These are phyloP conservation scores for Ectobius pallidus DNA, from an alignment of 2,888 invertebrate species.

Conservation along the genomic window DNA sequence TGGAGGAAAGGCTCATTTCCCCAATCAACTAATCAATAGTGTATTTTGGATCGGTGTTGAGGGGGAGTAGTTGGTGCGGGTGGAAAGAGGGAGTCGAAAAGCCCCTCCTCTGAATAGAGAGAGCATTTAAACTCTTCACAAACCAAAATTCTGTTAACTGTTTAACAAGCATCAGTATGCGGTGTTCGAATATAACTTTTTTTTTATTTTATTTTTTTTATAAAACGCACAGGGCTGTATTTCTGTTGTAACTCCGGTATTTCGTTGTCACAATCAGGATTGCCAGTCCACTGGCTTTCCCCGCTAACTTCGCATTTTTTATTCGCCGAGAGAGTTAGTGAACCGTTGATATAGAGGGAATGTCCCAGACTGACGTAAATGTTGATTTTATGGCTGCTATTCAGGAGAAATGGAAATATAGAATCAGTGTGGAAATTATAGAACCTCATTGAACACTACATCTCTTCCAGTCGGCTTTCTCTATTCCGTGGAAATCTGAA, in stretches of 20 bases:
- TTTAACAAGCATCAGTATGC: background rate
- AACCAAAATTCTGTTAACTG: conserved; percentile 2
- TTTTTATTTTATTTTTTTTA: too few relatives aligned
- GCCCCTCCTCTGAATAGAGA: background rate
- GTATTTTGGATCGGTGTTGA: background rate
- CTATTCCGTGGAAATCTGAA: too few relatives aligned
- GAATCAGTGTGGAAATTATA: too few relatives aligned
- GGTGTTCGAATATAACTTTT: background rate
- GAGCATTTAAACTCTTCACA: conserved; percentile 7
- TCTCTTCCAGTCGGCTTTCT: too few relatives aligned
- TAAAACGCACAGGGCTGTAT: too few relatives aligned
- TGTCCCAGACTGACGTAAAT: background rate
- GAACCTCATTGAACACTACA: too few relatives aligned
- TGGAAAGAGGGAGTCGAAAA: background rate
- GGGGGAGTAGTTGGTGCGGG: background rate
- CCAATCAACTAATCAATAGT: conserved; percentile 30
- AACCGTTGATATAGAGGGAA: too few relatives aligned
- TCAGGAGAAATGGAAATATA: too few relatives aligned
- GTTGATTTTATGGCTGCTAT: too few relatives aligned
- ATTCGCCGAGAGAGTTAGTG: too few relatives aligned
- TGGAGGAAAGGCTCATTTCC: conserved; percentile 25
- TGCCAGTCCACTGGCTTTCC: background rate
- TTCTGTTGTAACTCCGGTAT: background rate
- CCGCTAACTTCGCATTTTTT: too few relatives aligned
- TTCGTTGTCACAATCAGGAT: too few relatives aligned